These are phyloP conservation scores for Plectrocnemia conspersa DNA, from an alignment of 1,140 invertebrate species.

Conservation along the genomic window DNA sequence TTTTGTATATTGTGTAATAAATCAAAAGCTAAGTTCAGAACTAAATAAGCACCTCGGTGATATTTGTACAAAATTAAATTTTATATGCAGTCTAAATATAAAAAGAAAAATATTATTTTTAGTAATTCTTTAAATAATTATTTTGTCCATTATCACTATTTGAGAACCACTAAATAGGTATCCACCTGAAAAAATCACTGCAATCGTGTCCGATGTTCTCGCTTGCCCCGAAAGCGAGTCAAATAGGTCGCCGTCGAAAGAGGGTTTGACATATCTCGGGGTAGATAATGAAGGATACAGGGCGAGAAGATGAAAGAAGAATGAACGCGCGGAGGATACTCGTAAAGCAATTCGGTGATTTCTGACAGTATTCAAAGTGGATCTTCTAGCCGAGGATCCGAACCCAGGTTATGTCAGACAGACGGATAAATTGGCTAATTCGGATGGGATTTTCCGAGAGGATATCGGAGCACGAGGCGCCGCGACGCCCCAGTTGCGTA, in stretches of 20 bases:
- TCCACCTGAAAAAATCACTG: too few relatives aligned
- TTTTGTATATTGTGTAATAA: too few relatives aligned
- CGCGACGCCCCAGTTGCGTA: not conserved
- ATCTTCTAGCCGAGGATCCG: conserved; percentile 13
- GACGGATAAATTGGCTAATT: conserved; percentile 35
- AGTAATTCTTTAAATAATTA: too few relatives aligned
- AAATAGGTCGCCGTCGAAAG: conserved; percentile 27
- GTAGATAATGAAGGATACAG: conserved; percentile 33
- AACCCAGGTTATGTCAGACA: not conserved
- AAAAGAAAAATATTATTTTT: too few relatives aligned
- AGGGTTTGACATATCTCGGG: conserved; percentile 35
- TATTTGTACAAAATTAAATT: too few relatives aligned
- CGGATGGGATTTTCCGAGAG: conserved; percentile 25
- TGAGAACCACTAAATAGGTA: too few relatives aligned
- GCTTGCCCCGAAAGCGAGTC: conserved; percentile 18
- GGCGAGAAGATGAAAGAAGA: conserved; percentile 27
- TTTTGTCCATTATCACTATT: too few relatives aligned
- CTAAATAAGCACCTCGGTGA: too few relatives aligned
- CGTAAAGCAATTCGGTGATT: conserved; percentile 27
- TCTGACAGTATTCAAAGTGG: conserved; percentile 35
- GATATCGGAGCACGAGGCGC: not conserved
- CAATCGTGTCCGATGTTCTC: too few relatives aligned
- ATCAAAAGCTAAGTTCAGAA: too few relatives aligned
- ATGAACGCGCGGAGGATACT: conserved; percentile 17
- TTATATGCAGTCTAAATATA: too few relatives aligned